phyloP scores from a whole-genome alignment of 2,797 vertebrate genomes.

The Phalanger gymnotis region DNA sequence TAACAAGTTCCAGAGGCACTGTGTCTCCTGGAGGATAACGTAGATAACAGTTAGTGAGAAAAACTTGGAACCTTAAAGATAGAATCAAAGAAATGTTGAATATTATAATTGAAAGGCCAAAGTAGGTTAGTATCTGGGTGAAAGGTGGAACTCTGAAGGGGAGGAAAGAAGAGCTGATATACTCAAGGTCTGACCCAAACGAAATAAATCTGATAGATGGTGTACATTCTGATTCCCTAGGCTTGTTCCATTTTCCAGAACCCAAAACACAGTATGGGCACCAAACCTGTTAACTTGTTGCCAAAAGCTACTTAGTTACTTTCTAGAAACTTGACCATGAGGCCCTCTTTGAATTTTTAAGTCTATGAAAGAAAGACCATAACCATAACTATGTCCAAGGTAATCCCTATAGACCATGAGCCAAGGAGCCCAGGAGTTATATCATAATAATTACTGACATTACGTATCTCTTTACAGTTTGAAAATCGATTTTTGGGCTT shows the following conservation, averaged over 20 bases:
- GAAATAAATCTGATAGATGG: neutral
- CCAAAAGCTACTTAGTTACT: neutral
- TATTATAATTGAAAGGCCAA: neutral
- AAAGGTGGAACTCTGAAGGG: neutral
- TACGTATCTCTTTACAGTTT: neutral
- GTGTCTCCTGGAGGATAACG: neutral
- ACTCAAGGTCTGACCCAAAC: neutral
- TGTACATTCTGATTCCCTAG: neutral
- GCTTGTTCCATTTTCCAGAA: neutral
- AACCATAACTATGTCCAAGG: neutral
- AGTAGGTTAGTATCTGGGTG: neutral
- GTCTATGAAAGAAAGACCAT: neutral
- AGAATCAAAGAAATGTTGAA: neutral
- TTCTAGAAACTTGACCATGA: neutral
- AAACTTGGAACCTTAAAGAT: neutral
- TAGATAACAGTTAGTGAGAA: neutral
- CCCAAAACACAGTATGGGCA: neutral
- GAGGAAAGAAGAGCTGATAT: neutral
- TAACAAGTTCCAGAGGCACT: constrained; percentile 55
- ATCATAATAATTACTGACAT: neutral
- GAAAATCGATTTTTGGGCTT: neutral
- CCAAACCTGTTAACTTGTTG: neutral
- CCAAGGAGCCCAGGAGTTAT: neutral
- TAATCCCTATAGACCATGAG: neutral
- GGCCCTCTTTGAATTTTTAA: neutral